phyloP scores from a whole-genome alignment of 2,888 invertebrate species.

The Rhimphoctona megacephalus region DNA sequence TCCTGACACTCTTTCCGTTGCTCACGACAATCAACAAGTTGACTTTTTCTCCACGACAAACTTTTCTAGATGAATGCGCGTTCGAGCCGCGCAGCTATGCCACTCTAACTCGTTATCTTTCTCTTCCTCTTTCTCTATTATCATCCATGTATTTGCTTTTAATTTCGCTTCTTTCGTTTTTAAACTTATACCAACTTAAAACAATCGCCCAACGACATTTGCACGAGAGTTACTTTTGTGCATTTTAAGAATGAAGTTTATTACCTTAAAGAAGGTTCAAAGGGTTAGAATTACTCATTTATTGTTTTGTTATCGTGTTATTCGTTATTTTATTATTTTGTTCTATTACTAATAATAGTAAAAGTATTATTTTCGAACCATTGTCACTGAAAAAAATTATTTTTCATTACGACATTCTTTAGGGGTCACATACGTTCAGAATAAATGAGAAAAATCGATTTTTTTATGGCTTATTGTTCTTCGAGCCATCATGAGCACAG shows the following conservation, averaged over 20 bases:
- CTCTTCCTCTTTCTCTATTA: conserved; percentile 8
- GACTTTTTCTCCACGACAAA: conserved; percentile 69
- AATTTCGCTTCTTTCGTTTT: conserved; percentile 11
- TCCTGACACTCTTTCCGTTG: conserved; percentile 30
- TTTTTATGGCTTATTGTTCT: background rate
- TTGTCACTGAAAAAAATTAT: background rate
- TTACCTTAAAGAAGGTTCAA: conserved; percentile 23
- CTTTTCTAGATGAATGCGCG: conserved; percentile 63
- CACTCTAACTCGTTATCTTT: conserved; percentile 35
- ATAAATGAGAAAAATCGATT: background rate
- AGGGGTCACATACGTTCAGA: background rate
- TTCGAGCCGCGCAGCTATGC: conserved; percentile 31
- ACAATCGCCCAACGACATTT: conserved; percentile 39
- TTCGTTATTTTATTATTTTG: background rate
- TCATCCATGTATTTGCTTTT: background rate
- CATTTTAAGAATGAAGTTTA: conserved; percentile 49
- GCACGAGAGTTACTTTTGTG: conserved; percentile 48
- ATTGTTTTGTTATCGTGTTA: background rate
- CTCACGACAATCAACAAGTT: conserved; percentile 73
- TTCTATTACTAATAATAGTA: background rate
- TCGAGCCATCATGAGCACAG: background rate
- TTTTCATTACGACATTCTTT: background rate
- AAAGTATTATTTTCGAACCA: background rate
- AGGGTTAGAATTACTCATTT: background rate
- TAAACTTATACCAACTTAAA: conserved; percentile 33